Percentiles rank a stretch among this genome's conserved stretches.
These are phyloP conservation scores for Helicoverpa assulta DNA, from an alignment of 2,888 invertebrate genomes.

Conservation along the genomic window DNA sequence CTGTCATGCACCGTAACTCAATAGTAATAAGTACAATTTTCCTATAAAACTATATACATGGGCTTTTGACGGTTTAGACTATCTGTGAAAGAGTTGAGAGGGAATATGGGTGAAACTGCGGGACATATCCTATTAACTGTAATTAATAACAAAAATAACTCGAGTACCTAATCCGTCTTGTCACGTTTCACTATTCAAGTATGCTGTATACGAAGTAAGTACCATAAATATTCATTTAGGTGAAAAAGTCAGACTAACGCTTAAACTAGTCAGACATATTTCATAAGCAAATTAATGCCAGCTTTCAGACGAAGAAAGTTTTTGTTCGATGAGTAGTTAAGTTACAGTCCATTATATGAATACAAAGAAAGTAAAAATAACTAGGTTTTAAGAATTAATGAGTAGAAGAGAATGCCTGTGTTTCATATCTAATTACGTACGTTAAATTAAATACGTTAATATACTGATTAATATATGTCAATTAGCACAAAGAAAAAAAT, in stretches of 20 bases:
- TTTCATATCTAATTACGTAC: too few species aligned
- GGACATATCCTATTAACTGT: too few species aligned
- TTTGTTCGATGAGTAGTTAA: neutral
- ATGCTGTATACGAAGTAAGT: slow-evolving; percentile 24
- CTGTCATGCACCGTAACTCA: too few species aligned
- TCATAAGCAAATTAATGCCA: slow-evolving; percentile 18
- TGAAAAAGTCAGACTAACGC: slow-evolving; percentile 1
- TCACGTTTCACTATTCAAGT: slow-evolving; percentile 34
- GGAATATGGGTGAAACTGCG: too few species aligned
- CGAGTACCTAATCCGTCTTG: neutral
- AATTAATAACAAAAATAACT: too few species aligned
- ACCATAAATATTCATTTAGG: slow-evolving; percentile 34
- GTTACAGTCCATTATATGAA: neutral
- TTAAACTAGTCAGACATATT: slow-evolving; percentile 8
- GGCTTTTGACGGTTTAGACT: too few species aligned
- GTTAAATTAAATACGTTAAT: too few species aligned
- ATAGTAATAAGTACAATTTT: too few species aligned
- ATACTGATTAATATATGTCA: too few species aligned
- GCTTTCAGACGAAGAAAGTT: slow-evolving; percentile 8
- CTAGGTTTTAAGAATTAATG: neutral
- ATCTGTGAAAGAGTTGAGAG: too few species aligned
- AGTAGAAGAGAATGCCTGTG: neutral
- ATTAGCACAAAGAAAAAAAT: too few species aligned
- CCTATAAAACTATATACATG: too few species aligned
- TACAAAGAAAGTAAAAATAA: neutral